Evolutionary conservation across 2,888 invertebrate genomes (phyloP).

Genomic region (Plagodis dolabraria): DNA sequence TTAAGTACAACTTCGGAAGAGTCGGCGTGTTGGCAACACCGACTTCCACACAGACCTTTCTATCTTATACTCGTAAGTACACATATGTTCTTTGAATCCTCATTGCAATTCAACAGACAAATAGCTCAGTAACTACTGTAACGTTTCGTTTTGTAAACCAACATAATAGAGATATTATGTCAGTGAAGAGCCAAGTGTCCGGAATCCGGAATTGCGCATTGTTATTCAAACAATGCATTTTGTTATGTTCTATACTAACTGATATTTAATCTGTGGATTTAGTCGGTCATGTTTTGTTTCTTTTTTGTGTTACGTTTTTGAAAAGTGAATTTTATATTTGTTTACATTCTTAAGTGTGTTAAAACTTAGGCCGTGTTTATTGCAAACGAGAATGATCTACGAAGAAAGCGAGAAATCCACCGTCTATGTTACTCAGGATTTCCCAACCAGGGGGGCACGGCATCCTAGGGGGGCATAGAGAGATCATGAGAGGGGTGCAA

Average conservation of each 20-base stretch:
- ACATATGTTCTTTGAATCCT: background rate
- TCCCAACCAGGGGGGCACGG: too few relatives aligned
- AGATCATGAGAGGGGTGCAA: too few relatives aligned
- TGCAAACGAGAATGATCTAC: too few relatives aligned
- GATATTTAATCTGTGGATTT: background rate
- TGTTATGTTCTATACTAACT: slow-evolving; percentile 4
- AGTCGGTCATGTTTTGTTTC: slow-evolving; percentile 9
- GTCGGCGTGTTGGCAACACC: too few relatives aligned
- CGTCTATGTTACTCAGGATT: too few relatives aligned
- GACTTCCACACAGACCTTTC: too few relatives aligned
- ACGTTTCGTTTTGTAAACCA: background rate
- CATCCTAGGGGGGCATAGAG: too few relatives aligned
- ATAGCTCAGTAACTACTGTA: slow-evolving; percentile 12
- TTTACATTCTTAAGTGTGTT: too few relatives aligned
- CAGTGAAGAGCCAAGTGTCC: slow-evolving; percentile 3
- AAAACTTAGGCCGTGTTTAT: too few relatives aligned
- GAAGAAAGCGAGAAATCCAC: background rate
- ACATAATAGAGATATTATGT: slow-evolving; percentile 21
- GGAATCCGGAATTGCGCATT: slow-evolving; percentile 8
- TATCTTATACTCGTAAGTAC: too few relatives aligned
- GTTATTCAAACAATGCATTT: slow-evolving; percentile 7
- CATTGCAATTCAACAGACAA: slow-evolving; percentile 17
- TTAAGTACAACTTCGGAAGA: too few relatives aligned
- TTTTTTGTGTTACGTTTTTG: background rate
- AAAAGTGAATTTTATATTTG: too few relatives aligned